Percentiles rank a stretch among this genome's conserved stretches.
These are phyloP conservation scores for Tetramorium alpestre DNA, from an alignment of 1,140 invertebrate genomes.

Conservation along the genomic window DNA sequence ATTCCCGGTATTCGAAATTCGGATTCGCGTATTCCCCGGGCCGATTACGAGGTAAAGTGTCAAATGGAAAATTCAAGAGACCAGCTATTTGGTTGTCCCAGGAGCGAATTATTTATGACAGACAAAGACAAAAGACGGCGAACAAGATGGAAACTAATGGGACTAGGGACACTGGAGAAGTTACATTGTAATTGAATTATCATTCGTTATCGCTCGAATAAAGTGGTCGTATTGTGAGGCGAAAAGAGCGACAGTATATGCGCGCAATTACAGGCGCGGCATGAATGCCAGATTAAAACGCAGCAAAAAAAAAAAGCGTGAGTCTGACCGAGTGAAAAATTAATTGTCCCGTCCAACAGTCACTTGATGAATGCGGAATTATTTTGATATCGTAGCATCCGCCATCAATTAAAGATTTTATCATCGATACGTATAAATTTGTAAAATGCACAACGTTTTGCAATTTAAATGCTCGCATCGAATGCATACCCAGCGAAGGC, in stretches of 20 bases:
- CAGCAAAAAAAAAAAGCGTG: conserved; percentile 21
- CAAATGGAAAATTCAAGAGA: conserved; percentile 62
- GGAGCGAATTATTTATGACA: conserved; percentile 40
- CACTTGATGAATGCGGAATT: conserved; percentile 14
- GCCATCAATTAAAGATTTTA: conserved; percentile 34
- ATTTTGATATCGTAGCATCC: conserved; percentile 18
- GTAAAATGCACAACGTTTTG: conserved; percentile 9
- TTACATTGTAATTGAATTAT: conserved; percentile 52
- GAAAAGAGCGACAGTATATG: not conserved
- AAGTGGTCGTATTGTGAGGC: not conserved
- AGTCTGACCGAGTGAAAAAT: conserved; percentile 10
- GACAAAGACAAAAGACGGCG: conserved; percentile 16
- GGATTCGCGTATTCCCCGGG: conserved; percentile 36
- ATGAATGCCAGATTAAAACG: conserved; percentile 28
- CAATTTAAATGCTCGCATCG: not conserved
- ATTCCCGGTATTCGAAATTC: not conserved
- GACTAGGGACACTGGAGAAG: not conserved
- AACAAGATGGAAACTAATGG: conserved; percentile 4
- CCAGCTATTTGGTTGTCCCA: conserved; percentile 40
- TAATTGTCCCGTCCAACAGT: conserved; percentile 22
- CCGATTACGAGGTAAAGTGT: conserved; percentile 63
- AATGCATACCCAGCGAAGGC: not conserved
- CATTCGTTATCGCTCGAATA: conserved; percentile 50
- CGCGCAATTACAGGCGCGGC: conserved; percentile 13
- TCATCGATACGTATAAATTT: conserved; percentile 20